phyloP scores from a whole-genome alignment of 2,113 vertebrate species.

The Indri indri region DNA sequence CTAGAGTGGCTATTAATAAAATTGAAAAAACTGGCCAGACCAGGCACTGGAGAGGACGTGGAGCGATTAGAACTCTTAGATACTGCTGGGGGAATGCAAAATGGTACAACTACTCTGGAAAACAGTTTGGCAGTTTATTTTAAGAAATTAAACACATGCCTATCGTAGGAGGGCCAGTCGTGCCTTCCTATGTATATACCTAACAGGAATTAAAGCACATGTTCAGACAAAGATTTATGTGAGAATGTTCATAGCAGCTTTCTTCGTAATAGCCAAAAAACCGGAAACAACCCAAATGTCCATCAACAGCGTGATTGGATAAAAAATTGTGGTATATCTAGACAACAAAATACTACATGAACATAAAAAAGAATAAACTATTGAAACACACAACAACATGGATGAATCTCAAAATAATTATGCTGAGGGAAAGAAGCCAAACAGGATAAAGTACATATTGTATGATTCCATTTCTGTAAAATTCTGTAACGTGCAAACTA shows the following conservation, averaged over 20 bases:
- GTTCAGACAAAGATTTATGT: not conserved
- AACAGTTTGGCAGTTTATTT: not conserved
- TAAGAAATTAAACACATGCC: not conserved
- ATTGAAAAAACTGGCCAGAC: not conserved
- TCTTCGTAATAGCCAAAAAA: not conserved
- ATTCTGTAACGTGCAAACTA: not conserved
- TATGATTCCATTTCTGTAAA: not conserved
- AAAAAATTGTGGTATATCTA: not conserved
- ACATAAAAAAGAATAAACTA: not conserved
- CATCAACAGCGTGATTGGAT: not conserved
- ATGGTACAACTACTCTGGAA: not conserved
- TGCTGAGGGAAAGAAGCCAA: not conserved
- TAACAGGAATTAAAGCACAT: not conserved
- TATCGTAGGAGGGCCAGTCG: not conserved
- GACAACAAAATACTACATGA: not conserved
- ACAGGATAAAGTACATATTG: not conserved
- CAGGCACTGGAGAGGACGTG: not conserved
- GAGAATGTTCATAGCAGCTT: not conserved
- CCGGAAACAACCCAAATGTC: not conserved
- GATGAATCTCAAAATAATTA: not conserved
- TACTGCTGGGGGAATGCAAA: not conserved
- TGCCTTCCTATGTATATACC: not conserved
- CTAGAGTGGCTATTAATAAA: not conserved
- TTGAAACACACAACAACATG: not conserved
- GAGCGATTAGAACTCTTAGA: not conserved